Evolutionary conservation across 2,888 invertebrate species (phyloP).

Genomic region (Conomelus anceps): DNA sequence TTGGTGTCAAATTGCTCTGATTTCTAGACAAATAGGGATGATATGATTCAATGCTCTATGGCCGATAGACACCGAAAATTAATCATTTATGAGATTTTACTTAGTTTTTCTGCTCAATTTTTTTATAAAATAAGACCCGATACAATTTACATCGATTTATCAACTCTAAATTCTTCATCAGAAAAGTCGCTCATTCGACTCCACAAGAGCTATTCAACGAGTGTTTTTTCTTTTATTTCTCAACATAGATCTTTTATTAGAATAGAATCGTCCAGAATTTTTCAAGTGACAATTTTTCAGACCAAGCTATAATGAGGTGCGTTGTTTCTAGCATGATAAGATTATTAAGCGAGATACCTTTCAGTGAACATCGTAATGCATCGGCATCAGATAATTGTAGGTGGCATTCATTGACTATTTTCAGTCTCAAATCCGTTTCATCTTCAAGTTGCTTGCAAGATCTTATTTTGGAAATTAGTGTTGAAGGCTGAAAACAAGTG

Average conservation of each 20-base stretch:
- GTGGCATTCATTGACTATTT: slow-evolving; percentile 58
- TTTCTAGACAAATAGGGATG: no score
- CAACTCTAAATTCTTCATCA: no score
- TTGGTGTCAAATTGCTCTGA: no score
- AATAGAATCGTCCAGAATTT: no score
- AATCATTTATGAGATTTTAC: neutral
- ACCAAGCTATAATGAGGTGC: neutral
- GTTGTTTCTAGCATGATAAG: neutral
- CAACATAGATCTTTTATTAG: no score
- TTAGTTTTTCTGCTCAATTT: neutral
- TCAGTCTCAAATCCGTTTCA: slow-evolving; percentile 65
- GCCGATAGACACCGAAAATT: neutral
- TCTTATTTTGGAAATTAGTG: slow-evolving; percentile 66
- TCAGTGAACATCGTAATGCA: slow-evolving; percentile 67
- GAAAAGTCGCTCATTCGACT: no score
- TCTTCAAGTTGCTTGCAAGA: slow-evolving; percentile 65
- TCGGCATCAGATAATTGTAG: slow-evolving; percentile 70
- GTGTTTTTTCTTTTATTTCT: no score
- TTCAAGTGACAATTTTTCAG: neutral
- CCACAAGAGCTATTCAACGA: no score
- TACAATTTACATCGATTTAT: no score
- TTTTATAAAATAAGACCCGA: neutral
- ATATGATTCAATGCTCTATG: no score
- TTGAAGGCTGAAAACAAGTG: slow-evolving; percentile 53
- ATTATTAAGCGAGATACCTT: slow-evolving; percentile 50